Evolutionary conservation across 1,140 invertebrate genomes (phyloP).

Genomic region (Penaeus chinensis): DNA sequence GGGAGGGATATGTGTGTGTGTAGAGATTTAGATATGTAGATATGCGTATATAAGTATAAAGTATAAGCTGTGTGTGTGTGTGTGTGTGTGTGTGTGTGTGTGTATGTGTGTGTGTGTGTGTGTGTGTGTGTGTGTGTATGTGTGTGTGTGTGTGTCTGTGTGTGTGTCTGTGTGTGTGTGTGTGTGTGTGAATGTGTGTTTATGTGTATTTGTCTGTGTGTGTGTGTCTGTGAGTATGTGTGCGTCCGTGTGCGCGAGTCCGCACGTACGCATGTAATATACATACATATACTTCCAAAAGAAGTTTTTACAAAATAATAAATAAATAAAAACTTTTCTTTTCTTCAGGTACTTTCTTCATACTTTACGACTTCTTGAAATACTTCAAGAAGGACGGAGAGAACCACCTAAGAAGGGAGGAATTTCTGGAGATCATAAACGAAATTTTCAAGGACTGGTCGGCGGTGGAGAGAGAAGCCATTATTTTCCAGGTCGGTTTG

Average conservation of each 20-base stretch:
- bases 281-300: not conserved
- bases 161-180: not conserved
- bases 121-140: too few species aligned
- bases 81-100: too few species aligned
- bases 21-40: too few species aligned
- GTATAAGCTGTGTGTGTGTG: too few species aligned
- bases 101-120: too few species aligned
- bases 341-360: conserved; percentile 85
- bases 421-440: conserved; percentile 87
- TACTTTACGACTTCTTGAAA: conserved; percentile 90
- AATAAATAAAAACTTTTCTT: too few species aligned
- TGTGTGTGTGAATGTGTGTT: not conserved
- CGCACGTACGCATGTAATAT: conserved; percentile 31
- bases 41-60: too few species aligned
- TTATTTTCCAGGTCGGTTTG: conserved; percentile 84
- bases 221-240: too few species aligned
- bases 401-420: conserved; percentile 82
- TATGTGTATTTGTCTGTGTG: too few species aligned
- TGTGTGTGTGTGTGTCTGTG: not conserved
- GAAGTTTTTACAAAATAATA: conserved; percentile 50
- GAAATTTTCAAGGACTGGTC: conserved; percentile 89
- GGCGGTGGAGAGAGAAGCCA: conserved; percentile 85
- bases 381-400: conserved; percentile 88
- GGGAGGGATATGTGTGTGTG: too few species aligned
- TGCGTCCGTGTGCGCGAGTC: not conserved